Conservation (phyloP, 2,888 invertebrate species). For the Ecdyonurus torrentis region DNA sequence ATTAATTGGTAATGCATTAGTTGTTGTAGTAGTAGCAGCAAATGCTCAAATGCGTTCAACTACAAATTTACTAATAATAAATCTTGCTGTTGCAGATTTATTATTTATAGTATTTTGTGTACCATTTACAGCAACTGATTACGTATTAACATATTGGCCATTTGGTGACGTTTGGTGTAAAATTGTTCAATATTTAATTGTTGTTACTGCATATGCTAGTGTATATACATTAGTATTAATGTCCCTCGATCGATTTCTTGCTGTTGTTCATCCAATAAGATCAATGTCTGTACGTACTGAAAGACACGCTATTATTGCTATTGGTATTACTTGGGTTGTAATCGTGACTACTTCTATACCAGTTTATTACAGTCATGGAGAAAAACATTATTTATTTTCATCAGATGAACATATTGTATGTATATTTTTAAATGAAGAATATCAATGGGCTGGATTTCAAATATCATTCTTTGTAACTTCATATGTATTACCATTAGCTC, state of each 20-base stretch:
- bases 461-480: constrained; percentile 75
- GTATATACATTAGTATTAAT: constrained; percentile 87
- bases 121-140: constrained; percentile 84
- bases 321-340: constrained; percentile 61
- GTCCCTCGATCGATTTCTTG: constrained; percentile 66
- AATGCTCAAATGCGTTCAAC: constrained; percentile 87
- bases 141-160: constrained; percentile 75
- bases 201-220: constrained; percentile 83
- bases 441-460: constrained; percentile 32
- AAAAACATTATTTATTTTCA: constrained; percentile 45
- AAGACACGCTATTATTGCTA: constrained; percentile 61
- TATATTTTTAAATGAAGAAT: constrained; percentile 40
- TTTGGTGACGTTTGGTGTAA: constrained; percentile 84
- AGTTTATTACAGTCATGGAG: constrained; percentile 59
- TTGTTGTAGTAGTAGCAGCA: constrained; percentile 72
- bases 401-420: constrained; percentile 49
- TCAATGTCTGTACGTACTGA: constrained; percentile 74
- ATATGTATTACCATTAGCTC: constrained; percentile 70
- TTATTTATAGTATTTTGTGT: constrained; percentile 87
- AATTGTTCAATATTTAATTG: constrained; percentile 77
- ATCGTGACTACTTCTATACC: constrained; percentile 65
- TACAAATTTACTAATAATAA: constrained; percentile 81
- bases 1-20: constrained; percentile 74
- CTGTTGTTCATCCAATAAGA: constrained; percentile 82
- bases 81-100: constrained; percentile 76